Evolutionary conservation across 35 echinoderm and acorn worm genomes (phyloP).

Genomic region (Apostichopus parvimensis): DNA sequence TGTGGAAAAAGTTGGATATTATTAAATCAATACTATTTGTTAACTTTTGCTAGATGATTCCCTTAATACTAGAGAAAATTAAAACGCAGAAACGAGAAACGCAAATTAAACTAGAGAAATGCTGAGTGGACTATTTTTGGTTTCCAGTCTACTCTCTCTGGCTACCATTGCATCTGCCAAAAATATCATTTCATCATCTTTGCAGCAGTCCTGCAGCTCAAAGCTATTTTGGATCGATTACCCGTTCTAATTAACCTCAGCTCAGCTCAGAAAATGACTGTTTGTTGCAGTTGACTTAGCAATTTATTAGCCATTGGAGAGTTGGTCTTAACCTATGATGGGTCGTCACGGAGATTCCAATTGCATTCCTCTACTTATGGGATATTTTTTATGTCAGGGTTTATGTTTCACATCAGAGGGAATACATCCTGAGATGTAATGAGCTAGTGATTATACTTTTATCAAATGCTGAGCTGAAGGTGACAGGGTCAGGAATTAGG

Average conservation of each 20-base stretch:
- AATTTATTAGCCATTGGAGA: neutral
- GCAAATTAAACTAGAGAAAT: too few relatives aligned
- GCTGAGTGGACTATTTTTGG: too few relatives aligned
- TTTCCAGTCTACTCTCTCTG: neutral
- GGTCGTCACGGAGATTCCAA: conserved; percentile 15
- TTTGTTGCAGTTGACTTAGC: neutral
- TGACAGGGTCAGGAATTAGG: too few relatives aligned
- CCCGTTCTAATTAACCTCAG: conserved; percentile 2
- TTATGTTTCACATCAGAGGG: neutral
- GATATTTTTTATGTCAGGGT: neutral
- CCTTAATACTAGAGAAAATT: too few relatives aligned
- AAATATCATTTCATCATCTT: neutral
- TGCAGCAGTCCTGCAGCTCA: neutral
- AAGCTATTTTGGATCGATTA: conserved; percentile 30
- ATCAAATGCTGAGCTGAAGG: too few relatives aligned
- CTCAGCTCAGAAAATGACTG: neutral
- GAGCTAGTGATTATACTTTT: too few relatives aligned
- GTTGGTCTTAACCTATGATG: too few relatives aligned
- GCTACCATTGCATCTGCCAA: neutral
- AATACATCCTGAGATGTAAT: neutral
- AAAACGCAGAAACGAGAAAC: too few relatives aligned
- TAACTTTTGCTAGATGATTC: too few relatives aligned
- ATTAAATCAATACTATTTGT: too few relatives aligned
- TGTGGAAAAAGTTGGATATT: too few relatives aligned
- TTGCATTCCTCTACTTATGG: conserved; percentile 29